These are phyloP conservation scores for Chelonoidis abingdonii DNA, from an alignment of 2,113 vertebrate species.

Conservation along the genomic window DNA sequence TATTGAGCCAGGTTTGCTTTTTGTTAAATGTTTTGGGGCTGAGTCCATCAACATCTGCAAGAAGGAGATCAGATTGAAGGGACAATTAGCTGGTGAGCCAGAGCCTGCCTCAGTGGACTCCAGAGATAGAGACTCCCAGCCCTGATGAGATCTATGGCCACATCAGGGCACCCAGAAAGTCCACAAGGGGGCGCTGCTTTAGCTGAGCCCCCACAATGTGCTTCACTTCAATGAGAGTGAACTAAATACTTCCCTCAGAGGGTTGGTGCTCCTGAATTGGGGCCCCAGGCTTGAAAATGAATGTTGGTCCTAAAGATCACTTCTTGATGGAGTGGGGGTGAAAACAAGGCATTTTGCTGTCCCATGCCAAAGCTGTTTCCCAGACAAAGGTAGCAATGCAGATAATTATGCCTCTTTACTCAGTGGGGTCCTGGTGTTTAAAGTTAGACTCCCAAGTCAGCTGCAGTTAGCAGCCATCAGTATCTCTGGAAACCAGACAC, in stretches of 20 bases:
- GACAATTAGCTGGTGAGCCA: not conserved
- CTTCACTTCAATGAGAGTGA: not conserved
- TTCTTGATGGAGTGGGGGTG: not conserved
- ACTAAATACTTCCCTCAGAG: not conserved
- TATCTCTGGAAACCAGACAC: not conserved
- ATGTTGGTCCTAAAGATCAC: not conserved
- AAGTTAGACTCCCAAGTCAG: not conserved
- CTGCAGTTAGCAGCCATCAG: not conserved
- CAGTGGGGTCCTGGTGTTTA: not conserved
- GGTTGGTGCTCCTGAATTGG: not conserved
- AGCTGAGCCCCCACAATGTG: not conserved
- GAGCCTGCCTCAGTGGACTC: not conserved
- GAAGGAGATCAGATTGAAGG: not conserved
- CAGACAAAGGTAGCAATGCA: not conserved
- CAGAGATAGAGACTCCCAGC: not conserved
- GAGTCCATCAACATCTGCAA: not conserved
- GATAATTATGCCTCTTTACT: not conserved
- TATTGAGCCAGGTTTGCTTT: not conserved
- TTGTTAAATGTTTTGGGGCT: not conserved
- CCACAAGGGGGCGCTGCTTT: not conserved
- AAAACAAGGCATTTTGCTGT: not conserved
- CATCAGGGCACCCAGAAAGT: not conserved
- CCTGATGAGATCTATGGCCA: not conserved
- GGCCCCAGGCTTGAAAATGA: not conserved
- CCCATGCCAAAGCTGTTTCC: not conserved